phyloP scores from a whole-genome alignment of 2,797 vertebrate species.

The Sitta carolinensis region DNA sequence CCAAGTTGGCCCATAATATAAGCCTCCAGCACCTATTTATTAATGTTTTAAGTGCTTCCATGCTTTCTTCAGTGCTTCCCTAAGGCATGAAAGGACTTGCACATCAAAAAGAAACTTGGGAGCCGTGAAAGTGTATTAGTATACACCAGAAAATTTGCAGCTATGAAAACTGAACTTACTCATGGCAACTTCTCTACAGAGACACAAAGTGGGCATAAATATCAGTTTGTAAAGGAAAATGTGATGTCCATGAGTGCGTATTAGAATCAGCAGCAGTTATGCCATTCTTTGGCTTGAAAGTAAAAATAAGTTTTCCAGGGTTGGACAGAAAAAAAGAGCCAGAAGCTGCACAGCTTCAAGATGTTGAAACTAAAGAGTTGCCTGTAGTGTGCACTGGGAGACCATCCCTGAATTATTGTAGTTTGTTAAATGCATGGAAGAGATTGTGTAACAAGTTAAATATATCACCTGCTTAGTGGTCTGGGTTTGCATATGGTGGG shows the following conservation, averaged over 20 bases:
- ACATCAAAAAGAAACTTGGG: constrained; percentile 34
- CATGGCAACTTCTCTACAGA: background rate
- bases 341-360: background rate
- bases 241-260: background rate
- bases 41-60: constrained; percentile 4
- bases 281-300: background rate
- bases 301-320: background rate
- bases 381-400: background rate
- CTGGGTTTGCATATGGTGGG: background rate
- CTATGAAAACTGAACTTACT: constrained; percentile 5
- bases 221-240: background rate
- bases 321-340: background rate
- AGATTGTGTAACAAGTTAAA: background rate
- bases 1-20: background rate
- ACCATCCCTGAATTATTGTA: background rate
- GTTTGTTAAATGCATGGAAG: background rate
- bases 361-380: background rate
- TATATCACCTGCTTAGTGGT: background rate
- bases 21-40: background rate
- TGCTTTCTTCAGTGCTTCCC: constrained; percentile 10
- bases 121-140: constrained; percentile 13
- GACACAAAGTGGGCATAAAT: background rate
- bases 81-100: constrained; percentile 21
- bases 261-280: background rate
- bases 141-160: background rate